phyloP scores from a whole-genome alignment of 2,797 vertebrate genomes.

The Paratrypauchen microcephalus region DNA sequence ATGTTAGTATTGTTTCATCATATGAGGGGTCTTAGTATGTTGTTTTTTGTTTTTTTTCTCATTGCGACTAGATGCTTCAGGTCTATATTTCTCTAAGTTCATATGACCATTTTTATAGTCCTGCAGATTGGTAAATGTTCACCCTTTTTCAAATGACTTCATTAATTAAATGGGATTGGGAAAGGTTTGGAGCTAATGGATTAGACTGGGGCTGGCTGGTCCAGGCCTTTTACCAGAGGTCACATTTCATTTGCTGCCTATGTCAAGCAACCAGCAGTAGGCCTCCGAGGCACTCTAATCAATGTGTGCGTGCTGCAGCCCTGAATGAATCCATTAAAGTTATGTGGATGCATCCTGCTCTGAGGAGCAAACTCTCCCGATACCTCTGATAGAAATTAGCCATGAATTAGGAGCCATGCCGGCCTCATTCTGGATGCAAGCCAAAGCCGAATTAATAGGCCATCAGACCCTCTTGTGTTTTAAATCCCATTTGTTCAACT shows the following conservation, averaged over 20 bases:
- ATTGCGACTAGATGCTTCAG: slow-evolving; percentile 23
- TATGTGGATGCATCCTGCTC: slow-evolving; percentile 89
- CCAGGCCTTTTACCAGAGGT: slow-evolving; percentile 89
- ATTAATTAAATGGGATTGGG: slow-evolving; percentile 93
- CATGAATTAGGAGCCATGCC: slow-evolving; percentile 91
- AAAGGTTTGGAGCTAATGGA: slow-evolving; percentile 86
- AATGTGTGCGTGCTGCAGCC: slow-evolving; percentile 87
- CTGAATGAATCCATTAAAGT: slow-evolving; percentile 90
- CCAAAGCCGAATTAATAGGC: slow-evolving; percentile 95
- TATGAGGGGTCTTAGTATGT: not conserved
- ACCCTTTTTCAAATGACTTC: slow-evolving; percentile 87
- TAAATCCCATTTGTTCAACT: slow-evolving; percentile 91
- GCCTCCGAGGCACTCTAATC: slow-evolving; percentile 88
- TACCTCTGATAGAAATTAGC: slow-evolving; percentile 95
- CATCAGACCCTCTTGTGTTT: slow-evolving; percentile 91
- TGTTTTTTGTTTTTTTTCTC: slow-evolving; percentile 26
- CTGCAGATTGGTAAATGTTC: slow-evolving; percentile 80
- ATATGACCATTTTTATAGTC: slow-evolving; percentile 65
- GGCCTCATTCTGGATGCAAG: slow-evolving; percentile 87
- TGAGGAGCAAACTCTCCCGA: slow-evolving; percentile 87
- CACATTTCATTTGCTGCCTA: slow-evolving; percentile 92
- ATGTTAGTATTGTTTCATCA: too few relatives aligned
- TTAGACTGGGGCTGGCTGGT: slow-evolving; percentile 83
- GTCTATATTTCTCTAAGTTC: slow-evolving; percentile 56
- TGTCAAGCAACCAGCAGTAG: slow-evolving; percentile 84